Percentiles rank a stretch among this genome's conserved stretches.
Conservation (phyloP, 1,140 invertebrate species). For the Chrysomallon squamiferum region DNA sequence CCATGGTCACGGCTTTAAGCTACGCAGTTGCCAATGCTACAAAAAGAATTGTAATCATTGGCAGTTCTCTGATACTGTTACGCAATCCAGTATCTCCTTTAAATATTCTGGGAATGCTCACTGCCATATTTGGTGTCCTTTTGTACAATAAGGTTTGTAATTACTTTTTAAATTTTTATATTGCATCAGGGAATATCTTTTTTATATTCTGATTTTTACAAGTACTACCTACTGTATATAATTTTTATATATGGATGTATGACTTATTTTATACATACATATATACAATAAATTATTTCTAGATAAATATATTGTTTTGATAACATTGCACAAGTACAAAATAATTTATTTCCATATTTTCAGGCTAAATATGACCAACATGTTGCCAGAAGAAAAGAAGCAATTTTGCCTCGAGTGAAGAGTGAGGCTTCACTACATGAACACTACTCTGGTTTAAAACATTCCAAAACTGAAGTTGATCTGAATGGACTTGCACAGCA, state of each 20-base stretch:
- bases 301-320: no score
- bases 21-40: constrained; percentile 95
- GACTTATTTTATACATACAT: no score
- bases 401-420: constrained; percentile 46
- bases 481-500: constrained; percentile 6
- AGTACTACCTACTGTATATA: not conserved
- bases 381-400: constrained; percentile 62
- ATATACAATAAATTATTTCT: no score
- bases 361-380: constrained; percentile 78
- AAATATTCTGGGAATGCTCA: constrained; percentile 89
- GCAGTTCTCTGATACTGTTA: constrained; percentile 84
- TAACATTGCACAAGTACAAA: no score
- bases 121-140: constrained; percentile 89
- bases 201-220: not conserved
- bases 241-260: not conserved
- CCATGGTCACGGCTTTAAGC: constrained; percentile 85
- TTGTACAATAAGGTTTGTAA: constrained; percentile 76
- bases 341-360: no score
- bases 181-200: not conserved
- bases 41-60: constrained; percentile 94
- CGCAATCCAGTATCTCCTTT: constrained; percentile 89
- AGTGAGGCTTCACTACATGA: constrained; percentile 42
- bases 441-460: constrained; percentile 19
- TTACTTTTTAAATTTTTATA: not conserved
- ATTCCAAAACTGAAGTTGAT: constrained; percentile 38